Percentiles rank a stretch among this genome's conserved stretches.
Evolutionary conservation across 30 jellyfish, hydroid and myxozoan species (phyloP).

Genomic region (Rhopilema esculentum): DNA sequence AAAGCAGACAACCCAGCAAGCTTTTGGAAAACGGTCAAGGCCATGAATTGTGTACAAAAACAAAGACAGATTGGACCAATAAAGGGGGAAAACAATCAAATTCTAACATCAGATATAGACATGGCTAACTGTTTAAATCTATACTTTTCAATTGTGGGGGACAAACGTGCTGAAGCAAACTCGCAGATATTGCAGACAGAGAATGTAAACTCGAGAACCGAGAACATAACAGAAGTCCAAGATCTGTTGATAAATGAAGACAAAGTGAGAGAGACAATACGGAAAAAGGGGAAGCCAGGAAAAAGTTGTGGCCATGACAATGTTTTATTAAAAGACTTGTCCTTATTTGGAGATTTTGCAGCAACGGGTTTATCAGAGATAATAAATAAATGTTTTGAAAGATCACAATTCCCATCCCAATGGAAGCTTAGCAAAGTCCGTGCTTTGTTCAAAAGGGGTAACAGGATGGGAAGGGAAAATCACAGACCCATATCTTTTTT

Average conservation of each 20-base stretch:
- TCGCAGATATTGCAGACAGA: background rate
- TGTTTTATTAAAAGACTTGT: slow-evolving; percentile 11
- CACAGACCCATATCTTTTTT: slow-evolving; percentile 43
- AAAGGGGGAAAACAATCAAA: slow-evolving; percentile 38
- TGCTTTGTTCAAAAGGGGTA: slow-evolving; percentile 32
- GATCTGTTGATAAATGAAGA: slow-evolving; percentile 16
- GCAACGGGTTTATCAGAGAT: slow-evolving; percentile 28
- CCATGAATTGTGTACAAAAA: slow-evolving; percentile 28
- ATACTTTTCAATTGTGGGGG: slow-evolving; percentile 51
- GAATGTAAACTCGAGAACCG: background rate
- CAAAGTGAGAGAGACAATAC: slow-evolving; percentile 8
- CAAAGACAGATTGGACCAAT: slow-evolving; percentile 36
- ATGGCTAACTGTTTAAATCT: slow-evolving; percentile 49
- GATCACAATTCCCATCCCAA: slow-evolving; percentile 32
- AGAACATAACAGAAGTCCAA: background rate
- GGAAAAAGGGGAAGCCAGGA: slow-evolving; percentile 42
- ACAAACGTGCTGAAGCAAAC: slow-evolving; percentile 46
- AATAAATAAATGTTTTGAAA: slow-evolving; percentile 23
- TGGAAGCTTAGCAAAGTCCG: slow-evolving; percentile 44
- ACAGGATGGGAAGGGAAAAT: slow-evolving; percentile 19
- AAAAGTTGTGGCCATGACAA: slow-evolving; percentile 62
- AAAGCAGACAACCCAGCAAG: slow-evolving; percentile 45
- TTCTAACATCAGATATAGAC: slow-evolving; percentile 36
- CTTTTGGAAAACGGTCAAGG: slow-evolving; percentile 59
- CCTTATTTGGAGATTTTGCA: slow-evolving; percentile 39